Conservation (phyloP, 1,140 invertebrate species). For the Paraescarpia echinospica region DNA sequence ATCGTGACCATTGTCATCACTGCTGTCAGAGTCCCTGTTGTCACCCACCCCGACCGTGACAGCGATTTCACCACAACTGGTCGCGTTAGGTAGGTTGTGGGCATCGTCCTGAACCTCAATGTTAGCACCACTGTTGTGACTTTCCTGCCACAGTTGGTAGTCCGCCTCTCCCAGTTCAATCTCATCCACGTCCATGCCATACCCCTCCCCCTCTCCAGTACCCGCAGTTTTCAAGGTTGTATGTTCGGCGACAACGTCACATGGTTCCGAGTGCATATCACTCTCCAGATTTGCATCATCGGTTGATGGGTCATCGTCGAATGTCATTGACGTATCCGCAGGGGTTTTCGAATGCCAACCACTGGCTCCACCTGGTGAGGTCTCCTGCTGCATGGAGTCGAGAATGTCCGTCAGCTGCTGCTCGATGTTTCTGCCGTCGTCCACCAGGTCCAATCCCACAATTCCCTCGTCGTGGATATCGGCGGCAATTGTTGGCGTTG, state of each 20-base stretch:
- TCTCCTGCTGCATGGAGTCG: not conserved
- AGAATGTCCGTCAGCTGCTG: not conserved
- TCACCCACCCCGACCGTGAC: not conserved
- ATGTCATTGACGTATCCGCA: not conserved
- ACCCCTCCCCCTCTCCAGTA: not conserved
- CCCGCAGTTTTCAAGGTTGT: not conserved
- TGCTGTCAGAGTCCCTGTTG: not conserved
- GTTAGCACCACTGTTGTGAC: not conserved
- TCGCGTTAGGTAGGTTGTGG: not conserved
- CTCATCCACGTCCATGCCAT: conserved; percentile 2
- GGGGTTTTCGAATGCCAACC: not conserved
- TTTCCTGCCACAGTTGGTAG: conserved; percentile 20
- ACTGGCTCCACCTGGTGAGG: not conserved
- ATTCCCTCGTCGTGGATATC: not conserved
- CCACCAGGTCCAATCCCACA: not conserved
- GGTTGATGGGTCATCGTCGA: not conserved
- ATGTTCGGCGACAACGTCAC: not conserved
- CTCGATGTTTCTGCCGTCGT: not conserved
- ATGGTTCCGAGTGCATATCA: not conserved
- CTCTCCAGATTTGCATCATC: not conserved
- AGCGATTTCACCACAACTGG: not conserved
- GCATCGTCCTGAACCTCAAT: not conserved
- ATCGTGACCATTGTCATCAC: not conserved
- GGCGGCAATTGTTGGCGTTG: not conserved
- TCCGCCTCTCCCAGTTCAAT: conserved; percentile 15